Evolutionary conservation across 2,797 vertebrate genomes (phyloP).

Genomic region (Danio albolineatus): DNA sequence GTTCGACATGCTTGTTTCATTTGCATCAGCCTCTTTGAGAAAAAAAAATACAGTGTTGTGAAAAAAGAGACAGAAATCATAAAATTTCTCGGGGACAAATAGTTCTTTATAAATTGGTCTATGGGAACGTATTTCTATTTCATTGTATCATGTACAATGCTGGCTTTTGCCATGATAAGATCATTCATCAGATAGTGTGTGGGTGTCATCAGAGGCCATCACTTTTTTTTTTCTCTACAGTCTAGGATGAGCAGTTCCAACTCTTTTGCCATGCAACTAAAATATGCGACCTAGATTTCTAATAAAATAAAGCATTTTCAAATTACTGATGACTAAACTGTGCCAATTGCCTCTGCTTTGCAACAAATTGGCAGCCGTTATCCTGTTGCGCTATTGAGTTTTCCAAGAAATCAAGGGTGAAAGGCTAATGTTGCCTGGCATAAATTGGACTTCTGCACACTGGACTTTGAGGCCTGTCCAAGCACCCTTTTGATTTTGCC

Average conservation of each 20-base stretch:
- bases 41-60: background rate
- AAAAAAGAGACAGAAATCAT: background rate
- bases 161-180: constrained; percentile 4
- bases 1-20: constrained; percentile 2
- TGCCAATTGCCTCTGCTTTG: constrained; percentile 59
- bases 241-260: constrained; percentile 14
- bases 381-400: constrained; percentile 51
- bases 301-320: constrained; percentile 39
- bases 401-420: constrained; percentile 58
- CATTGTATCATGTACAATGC: background rate
- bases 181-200: background rate
- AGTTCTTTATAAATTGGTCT: background rate
- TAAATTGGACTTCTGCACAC: constrained; percentile 49
- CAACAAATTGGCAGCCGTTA: constrained; percentile 60
- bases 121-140: background rate
- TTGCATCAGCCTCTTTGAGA: background rate
- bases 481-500: constrained; percentile 58
- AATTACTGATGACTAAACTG: constrained; percentile 43
- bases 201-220: background rate
- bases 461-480: constrained; percentile 61
- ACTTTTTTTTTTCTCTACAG: background rate
- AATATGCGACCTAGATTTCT: constrained; percentile 46
- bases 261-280: constrained; percentile 31
- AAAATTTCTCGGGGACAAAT: background rate
- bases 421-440: constrained; percentile 58